phyloP scores from a whole-genome alignment of 2,113 vertebrate genomes.

The Prunella himalayana region DNA sequence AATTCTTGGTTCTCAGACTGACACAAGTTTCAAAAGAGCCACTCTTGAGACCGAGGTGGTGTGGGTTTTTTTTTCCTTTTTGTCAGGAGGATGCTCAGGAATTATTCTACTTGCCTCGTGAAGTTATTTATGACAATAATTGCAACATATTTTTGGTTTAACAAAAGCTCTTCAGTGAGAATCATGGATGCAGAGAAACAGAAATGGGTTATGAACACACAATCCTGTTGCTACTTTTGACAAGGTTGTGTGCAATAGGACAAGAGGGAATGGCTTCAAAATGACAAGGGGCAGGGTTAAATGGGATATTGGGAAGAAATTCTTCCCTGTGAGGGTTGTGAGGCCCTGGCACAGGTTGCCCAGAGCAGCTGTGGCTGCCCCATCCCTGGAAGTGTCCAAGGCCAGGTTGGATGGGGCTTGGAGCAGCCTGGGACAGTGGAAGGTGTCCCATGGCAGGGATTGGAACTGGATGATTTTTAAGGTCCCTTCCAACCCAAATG shows the following conservation, averaged over 20 bases:
- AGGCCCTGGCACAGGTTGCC: background rate
- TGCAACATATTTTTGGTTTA: background rate
- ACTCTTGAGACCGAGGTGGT: background rate
- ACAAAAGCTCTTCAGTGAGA: background rate
- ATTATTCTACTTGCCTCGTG: background rate
- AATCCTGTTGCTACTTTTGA: background rate
- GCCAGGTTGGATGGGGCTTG: background rate
- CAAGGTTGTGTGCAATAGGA: background rate
- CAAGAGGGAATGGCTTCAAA: background rate
- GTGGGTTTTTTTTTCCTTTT: background rate
- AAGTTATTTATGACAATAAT: background rate
- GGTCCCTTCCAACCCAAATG: background rate
- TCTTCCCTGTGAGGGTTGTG: fast-evolving
- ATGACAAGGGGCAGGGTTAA: background rate
- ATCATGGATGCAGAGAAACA: background rate
- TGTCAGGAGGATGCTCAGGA: background rate
- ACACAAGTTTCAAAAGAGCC: background rate
- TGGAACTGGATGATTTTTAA: no score
- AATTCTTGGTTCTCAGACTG: constrained; percentile 2
- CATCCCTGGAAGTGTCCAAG: background rate
- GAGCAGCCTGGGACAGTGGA: background rate
- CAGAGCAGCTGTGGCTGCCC: background rate
- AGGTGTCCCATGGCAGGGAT: background rate
- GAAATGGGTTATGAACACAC: background rate
- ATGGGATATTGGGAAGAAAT: background rate